These are phyloP conservation scores for Tachina fera DNA, from an alignment of 2,888 invertebrate species.

Conservation along the genomic window DNA sequence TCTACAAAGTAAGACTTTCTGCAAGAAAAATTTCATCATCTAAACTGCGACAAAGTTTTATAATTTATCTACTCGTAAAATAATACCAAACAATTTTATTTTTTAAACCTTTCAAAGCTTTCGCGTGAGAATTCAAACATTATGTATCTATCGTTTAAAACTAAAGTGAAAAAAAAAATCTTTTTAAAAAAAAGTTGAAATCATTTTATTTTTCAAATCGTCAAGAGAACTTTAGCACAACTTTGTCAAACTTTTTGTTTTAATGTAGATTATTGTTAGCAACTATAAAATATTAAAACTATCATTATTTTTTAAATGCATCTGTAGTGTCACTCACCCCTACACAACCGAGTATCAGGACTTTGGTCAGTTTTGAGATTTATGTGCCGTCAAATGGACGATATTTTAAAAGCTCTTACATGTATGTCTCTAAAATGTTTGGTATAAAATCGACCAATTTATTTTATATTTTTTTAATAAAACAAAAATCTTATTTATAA, in stretches of 20 bases:
- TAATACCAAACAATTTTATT: not conserved
- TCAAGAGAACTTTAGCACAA: not conserved
- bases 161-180: not conserved
- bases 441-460: too few species aligned
- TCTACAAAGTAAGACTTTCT: too few species aligned
- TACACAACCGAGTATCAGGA: too few species aligned
- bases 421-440: too few species aligned
- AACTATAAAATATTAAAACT: not conserved
- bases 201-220: not conserved
- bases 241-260: not conserved
- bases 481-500: too few species aligned
- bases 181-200: not conserved
- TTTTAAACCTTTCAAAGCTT: not conserved
- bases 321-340: too few species aligned
- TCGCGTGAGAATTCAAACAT: not conserved
- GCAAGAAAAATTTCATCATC: too few species aligned
- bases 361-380: too few species aligned
- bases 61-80: not conserved
- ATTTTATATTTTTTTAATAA: too few species aligned
- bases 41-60: not conserved
- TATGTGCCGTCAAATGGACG: too few species aligned
- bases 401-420: too few species aligned
- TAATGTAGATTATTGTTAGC: not conserved
- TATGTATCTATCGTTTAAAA: not conserved
- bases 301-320: too few species aligned